A percentile compares a stretch with the other conserved stretches of the same genome.
These are phyloP conservation scores for Cossypha dichroa DNA, from an alignment of 2,797 vertebrate species.

Conservation along the genomic window DNA sequence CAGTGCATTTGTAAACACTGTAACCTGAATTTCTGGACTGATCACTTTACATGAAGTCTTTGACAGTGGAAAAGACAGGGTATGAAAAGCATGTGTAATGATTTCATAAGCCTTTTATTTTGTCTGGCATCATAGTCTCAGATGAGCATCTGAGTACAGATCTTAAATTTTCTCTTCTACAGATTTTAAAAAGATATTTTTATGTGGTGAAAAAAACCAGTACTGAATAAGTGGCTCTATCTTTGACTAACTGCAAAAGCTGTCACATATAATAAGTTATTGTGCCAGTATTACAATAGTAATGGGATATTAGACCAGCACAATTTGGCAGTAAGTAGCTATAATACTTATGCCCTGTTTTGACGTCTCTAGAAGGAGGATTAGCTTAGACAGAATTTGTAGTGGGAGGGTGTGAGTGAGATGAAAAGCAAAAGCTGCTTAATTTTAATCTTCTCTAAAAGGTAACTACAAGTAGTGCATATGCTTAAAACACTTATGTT, in stretches of 20 bases:
- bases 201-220: not conserved
- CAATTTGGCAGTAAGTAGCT: conserved; percentile 44
- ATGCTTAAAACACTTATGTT: not conserved
- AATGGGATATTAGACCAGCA: conserved; percentile 54
- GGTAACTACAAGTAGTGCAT: conserved; percentile 34
- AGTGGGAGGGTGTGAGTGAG: conserved; percentile 41
- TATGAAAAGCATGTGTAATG: not conserved
- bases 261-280: conserved; percentile 41
- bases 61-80: not conserved
- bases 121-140: not conserved
- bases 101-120: not conserved
- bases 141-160: not conserved
- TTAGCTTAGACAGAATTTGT: conserved; percentile 44
- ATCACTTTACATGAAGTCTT: not conserved
- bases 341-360: conserved; percentile 46
- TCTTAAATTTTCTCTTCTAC: not conserved
- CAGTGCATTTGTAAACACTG: rapidly evolving
- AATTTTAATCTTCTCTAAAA: conserved; percentile 61
- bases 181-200: not conserved
- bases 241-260: conserved; percentile 23
- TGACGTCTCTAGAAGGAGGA: conserved; percentile 50
- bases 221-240: not conserved
- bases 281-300: conserved; percentile 42
- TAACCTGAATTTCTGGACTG: not conserved
- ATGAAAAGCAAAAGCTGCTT: conserved; percentile 66